These are phyloP conservation scores for Ophthalmolycus amberensis DNA, from an alignment of 2,113 vertebrate species.

Conservation along the genomic window DNA sequence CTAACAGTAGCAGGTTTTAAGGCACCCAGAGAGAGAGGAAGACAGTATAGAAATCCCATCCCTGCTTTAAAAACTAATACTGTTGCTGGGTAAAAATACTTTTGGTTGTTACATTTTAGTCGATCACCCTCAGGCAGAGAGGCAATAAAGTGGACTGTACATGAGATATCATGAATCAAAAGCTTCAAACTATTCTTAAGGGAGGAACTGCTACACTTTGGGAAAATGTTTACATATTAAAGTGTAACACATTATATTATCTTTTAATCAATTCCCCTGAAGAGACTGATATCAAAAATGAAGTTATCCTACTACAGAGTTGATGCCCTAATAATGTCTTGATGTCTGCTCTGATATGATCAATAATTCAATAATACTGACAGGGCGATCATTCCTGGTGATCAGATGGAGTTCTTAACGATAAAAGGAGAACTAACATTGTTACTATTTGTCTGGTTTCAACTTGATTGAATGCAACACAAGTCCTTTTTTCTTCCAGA, in stretches of 20 bases:
- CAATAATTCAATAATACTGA: neutral
- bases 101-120: neutral
- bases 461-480: neutral
- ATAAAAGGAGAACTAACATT: neutral
- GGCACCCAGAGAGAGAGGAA: neutral
- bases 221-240: neutral
- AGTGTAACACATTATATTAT: neutral
- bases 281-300: neutral
- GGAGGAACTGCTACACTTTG: neutral
- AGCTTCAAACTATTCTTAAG: neutral
- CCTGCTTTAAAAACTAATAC: neutral
- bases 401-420: neutral
- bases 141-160: neutral
- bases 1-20: neutral
- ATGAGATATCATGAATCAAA: neutral
- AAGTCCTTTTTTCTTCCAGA: neutral
- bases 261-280: neutral
- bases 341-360: neutral
- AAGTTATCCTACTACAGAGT: neutral
- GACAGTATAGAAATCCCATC: neutral
- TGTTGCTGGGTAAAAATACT: conserved; percentile 1
- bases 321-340: neutral
- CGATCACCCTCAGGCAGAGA: neutral
- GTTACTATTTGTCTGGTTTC: neutral
- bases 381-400: neutral